A percentile compares a stretch with the other conserved stretches of the same genome.
phyloP scores from a whole-genome alignment of 2,113 vertebrate species.

The Pachycephala philippinensis region DNA sequence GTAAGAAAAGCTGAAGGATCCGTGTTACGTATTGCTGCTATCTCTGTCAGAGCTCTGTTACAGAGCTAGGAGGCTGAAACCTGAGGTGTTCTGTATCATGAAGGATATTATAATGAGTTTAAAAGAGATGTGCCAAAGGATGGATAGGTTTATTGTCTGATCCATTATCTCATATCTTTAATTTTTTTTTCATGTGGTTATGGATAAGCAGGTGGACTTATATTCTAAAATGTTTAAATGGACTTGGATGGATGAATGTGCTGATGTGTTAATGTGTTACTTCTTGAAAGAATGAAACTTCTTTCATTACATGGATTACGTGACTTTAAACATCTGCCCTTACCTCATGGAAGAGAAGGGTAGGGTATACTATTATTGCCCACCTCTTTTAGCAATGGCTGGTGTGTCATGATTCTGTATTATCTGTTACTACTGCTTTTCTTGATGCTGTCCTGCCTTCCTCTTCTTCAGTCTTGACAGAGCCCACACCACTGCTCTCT shows the following conservation, averaged over 20 bases:
- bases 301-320: rapidly evolving
- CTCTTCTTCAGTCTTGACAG: background rate
- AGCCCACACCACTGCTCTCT: background rate
- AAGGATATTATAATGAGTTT: background rate
- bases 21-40: background rate
- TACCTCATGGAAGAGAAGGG: background rate
- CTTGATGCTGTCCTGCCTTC: background rate
- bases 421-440: background rate
- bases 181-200: background rate
- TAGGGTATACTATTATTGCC: background rate
- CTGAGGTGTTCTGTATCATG: background rate
- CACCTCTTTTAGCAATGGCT: background rate
- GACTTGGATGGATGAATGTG: background rate
- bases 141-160: background rate
- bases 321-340: background rate
- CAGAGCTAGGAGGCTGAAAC: background rate
- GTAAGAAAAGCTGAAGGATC: background rate
- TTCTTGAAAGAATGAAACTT: background rate
- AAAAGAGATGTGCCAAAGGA: background rate
- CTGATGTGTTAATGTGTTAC: background rate
- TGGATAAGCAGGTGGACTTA: background rate
- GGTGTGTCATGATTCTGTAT: background rate
- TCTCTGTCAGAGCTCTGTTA: background rate
- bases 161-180: background rate
- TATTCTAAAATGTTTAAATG: background rate